Evolutionary conservation across 2,888 invertebrate genomes (phyloP), one percentile per base, ranked within the genome.

Genomic region (Tetragonula carbonaria): DNA sequence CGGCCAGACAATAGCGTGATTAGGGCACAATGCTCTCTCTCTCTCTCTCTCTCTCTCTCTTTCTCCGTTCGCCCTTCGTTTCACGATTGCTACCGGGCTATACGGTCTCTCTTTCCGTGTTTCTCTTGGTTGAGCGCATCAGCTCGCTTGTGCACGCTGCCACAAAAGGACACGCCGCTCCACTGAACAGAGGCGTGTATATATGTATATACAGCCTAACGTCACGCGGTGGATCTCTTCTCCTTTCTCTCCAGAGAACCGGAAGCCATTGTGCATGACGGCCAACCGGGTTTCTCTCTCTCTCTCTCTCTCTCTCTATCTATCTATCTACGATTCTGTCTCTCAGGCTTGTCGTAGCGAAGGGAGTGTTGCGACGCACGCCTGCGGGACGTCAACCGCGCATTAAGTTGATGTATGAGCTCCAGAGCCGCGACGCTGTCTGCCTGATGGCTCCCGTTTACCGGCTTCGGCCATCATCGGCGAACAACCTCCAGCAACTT

Each of bases 1-100:
- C 87, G 86, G 81, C 73, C 88, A 90, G 88, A 93, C 93, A 93
- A 93, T 92, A 86, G 91, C 88, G 89, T 91, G 92, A 92, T 93
- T 92, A 93, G 91, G 87, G 86, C 86, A 92, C 91, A 92, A 91
- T 91, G 90, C 90, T 71, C 81, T 14, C 67, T 21, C 33, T 50
- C 45, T 38, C 66, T 16, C 62, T 23, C 45, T 63, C 59, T 1
- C 28, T 33, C 63, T n/a, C 51, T 53, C n/a, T 50, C 33, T 55
- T 51, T 65, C 33, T 57, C 51, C 16, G 23, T 63, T 33, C 16
- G 57, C 66, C 84, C 86, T 80, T 68, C 66, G 66, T n/a, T 38
- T 5, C 33, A 38, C 87, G 86, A 87, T 87, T 83, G 86, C 83
- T 84, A 75, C 78, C 80, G 73, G 78, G 71, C 71, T 59, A 13